Conservation (phyloP, 2,888 invertebrate species). For the Schizaphis graminum region DNA sequence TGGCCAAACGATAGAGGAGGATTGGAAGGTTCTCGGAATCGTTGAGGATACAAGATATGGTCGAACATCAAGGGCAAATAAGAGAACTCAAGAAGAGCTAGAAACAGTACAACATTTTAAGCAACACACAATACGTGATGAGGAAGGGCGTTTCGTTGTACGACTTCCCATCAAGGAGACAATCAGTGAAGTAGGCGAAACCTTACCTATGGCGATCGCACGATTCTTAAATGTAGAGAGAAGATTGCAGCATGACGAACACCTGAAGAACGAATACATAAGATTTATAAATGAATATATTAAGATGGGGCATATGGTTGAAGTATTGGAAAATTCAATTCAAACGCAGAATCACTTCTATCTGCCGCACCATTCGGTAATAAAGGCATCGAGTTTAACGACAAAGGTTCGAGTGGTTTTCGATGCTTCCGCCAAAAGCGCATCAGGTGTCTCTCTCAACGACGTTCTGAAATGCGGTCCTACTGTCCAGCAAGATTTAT, state of each 20-base stretch:
- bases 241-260: not conserved
- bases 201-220: not conserved
- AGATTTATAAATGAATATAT: constrained; percentile 30
- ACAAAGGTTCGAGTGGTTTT: too few relatives aligned
- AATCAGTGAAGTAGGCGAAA: not conserved
- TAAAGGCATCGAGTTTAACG: constrained; percentile 68
- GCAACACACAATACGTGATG: not conserved
- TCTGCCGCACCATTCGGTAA: constrained; percentile 68
- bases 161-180: not conserved
- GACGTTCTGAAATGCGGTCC: constrained; percentile 5
- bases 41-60: not conserved
- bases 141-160: not conserved
- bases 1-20: too few relatives aligned
- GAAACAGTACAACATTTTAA: not conserved
- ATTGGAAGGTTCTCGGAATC: too few relatives aligned
- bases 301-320: constrained; percentile 12
- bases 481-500: constrained; percentile 21
- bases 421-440: constrained; percentile 19
- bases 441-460: constrained; percentile 31
- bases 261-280: not conserved
- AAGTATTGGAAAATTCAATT: not conserved
- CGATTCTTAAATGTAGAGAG: not conserved
- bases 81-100: not conserved
- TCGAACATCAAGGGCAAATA: not conserved
- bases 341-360: not conserved